phyloP scores from a whole-genome alignment of 2,888 invertebrate species.

The Herminia tarsipennalis region DNA sequence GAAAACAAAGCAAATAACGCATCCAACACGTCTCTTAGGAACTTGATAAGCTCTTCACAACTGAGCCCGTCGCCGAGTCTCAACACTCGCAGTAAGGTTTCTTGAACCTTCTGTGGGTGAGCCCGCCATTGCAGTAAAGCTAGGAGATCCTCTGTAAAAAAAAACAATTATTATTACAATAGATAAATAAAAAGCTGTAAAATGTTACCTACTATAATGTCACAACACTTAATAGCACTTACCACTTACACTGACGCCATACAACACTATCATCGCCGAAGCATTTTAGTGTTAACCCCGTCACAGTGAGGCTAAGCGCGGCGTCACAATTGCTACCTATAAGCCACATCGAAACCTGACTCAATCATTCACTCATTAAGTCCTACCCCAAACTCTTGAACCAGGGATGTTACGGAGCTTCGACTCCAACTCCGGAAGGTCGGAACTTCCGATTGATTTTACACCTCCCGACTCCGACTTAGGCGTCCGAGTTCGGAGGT shows the following conservation, averaged over 20 bases:
- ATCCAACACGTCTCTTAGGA: constrained; percentile 97
- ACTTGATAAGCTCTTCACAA: constrained; percentile 97
- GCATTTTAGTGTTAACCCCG: constrained; percentile 41
- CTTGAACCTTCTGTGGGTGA: constrained; percentile 94
- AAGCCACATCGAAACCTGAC: background rate
- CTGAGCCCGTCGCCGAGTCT: constrained; percentile 92
- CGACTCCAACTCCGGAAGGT: too few species aligned
- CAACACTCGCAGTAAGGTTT: constrained; percentile 92
- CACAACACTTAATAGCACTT: constrained; percentile 12
- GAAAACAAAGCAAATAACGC: constrained; percentile 97
- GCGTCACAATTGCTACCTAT: constrained; percentile 67
- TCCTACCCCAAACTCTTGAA: too few species aligned
- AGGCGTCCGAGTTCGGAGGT: too few species aligned
- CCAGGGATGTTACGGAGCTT: too few species aligned
- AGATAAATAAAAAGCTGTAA: too few species aligned
- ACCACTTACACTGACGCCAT: background rate
- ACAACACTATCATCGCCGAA: constrained; percentile 12
- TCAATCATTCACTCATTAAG: too few species aligned
- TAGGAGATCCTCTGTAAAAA: constrained; percentile 90
- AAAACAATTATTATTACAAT: too few species aligned
- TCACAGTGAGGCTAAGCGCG: constrained; percentile 59
- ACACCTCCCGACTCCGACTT: too few species aligned
- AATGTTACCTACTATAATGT: too few species aligned
- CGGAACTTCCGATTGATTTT: too few species aligned
- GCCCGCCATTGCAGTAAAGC: constrained; percentile 97